Base-by-base conservation (phyloP, 1,140 invertebrate species). In the Scaptomyza graminum region DNA sequence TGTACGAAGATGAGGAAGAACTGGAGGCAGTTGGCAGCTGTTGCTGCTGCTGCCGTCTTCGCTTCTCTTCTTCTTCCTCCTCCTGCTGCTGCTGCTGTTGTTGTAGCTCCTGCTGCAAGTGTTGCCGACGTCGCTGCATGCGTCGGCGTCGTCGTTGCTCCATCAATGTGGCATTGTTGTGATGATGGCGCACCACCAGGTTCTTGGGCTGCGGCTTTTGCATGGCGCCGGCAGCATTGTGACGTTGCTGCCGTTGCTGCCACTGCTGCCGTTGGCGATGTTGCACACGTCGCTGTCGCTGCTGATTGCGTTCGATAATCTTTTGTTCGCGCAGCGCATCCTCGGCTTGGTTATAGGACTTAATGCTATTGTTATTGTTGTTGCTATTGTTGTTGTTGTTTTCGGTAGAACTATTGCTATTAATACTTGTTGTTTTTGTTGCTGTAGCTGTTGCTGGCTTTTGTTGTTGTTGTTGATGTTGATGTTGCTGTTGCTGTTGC, bases 121-220 rank as follows among this genome's bases (percentile, higher is more conserved):
- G 59, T 41, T 91, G 63, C 2, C 76, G 74, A 11, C 57, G 74
- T 41, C 82, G 68, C 47, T 77, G 66, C 46, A 79, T 44, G 28
- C 78, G 90, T 16, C 76, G 74, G 5, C 76, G 81, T 0, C 74
- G 56, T 1, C 76, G 78, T 2, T 15, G 79, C 43, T 88, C 65
- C 71, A 78, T 31, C 25, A 70, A 8, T 16, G 84, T 90, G 25
- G 82, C 74, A 76, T 91, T 90, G 69, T 89, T 76, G 56, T 90
- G 79, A 68, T 89, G 84, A 49, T 91, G 82, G 37, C 82, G 90
- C 46, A 80, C 68, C 62, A 66, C 61, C 51, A 91, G 54, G 16
- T 85, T 91, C 57, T 91, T 91, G 18, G 83, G 76, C 62, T 91
- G 87, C 12, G 74, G 81, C 54, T 79, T 63, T 6, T 69, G 52